phyloP scores from a whole-genome alignment of 2,888 invertebrate genomes.

The Pachydiplax longipennis region DNA sequence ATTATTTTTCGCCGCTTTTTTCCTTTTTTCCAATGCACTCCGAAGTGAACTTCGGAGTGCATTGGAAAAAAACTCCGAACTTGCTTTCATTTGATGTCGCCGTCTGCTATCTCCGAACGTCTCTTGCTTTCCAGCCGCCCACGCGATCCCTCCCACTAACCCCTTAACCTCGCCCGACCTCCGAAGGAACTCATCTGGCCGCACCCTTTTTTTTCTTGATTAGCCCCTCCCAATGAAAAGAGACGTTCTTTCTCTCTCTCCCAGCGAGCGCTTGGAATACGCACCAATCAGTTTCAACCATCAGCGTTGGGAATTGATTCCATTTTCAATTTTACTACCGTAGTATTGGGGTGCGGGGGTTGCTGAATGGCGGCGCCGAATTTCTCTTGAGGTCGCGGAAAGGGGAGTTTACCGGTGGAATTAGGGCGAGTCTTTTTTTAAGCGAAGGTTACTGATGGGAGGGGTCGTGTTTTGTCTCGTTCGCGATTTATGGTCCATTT shows the following conservation, averaged over 20 bases:
- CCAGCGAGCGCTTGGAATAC: neutral
- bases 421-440: too few species aligned
- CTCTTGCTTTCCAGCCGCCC: neutral
- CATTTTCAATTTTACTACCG: neutral
- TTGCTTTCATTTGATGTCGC: neutral
- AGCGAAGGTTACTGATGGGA: too few species aligned
- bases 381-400: neutral
- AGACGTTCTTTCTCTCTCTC: neutral
- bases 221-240: neutral
- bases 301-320: neutral
- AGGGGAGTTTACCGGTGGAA: neutral
- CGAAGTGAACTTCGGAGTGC: too few species aligned
- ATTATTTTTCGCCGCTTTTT: neutral
- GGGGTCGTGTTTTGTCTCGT: too few species aligned
- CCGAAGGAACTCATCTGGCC: constrained; percentile 1
- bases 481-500: too few species aligned
- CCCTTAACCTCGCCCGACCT: neutral
- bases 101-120: neutral
- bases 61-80: too few species aligned
- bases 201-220: neutral
- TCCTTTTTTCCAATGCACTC: neutral
- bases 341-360: neutral
- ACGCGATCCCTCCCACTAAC: neutral
- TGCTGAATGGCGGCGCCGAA: neutral
- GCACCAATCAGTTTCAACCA: neutral